These are phyloP conservation scores for Neoascia interrupta DNA, from an alignment of 2,888 invertebrate genomes.

Conservation along the genomic window DNA sequence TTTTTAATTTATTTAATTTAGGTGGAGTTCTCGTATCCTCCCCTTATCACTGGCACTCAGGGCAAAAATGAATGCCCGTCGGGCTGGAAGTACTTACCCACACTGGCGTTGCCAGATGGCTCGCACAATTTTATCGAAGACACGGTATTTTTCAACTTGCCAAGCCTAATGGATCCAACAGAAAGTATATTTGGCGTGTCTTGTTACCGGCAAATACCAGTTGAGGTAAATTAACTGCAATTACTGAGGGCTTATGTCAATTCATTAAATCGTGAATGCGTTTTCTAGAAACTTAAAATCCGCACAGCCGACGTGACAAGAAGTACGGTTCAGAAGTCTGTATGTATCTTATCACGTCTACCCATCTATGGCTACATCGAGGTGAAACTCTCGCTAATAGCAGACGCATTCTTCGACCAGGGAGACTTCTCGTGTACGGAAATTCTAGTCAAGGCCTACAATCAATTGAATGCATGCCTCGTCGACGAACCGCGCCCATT, in stretches of 20 bases:
- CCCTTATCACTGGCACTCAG: conserved; percentile 86
- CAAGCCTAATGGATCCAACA: conserved; percentile 90
- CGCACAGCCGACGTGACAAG: conserved; percentile 97
- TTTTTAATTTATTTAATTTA: conserved; percentile 75
- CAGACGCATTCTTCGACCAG: conserved; percentile 97
- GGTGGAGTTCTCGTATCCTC: conserved; percentile 96
- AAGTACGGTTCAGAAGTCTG: conserved; percentile 98
- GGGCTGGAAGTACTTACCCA: conserved; percentile 97
- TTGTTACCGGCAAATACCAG: conserved; percentile 97
- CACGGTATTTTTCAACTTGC: conserved; percentile 97
- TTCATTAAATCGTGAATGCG: neutral
- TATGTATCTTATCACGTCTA: conserved; percentile 93
- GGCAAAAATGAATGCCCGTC: conserved; percentile 88
- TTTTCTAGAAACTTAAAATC: conserved; percentile 91
- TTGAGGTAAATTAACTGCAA: conserved; percentile 84
- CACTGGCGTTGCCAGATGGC: conserved; percentile 97
- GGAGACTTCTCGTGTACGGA: conserved; percentile 94
- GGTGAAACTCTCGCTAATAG: conserved; percentile 96
- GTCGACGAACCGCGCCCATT: conserved; percentile 82
- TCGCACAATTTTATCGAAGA: conserved; percentile 98
- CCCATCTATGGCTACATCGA: conserved; percentile 97
- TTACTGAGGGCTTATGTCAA: neutral
- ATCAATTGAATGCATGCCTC: conserved; percentile 91
- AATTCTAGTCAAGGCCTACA: conserved; percentile 93
- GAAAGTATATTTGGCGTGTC: conserved; percentile 97